These are phyloP conservation scores for Leptinotarsa undecemlineata DNA, from an alignment of 1,140 invertebrate species.

Conservation along the genomic window DNA sequence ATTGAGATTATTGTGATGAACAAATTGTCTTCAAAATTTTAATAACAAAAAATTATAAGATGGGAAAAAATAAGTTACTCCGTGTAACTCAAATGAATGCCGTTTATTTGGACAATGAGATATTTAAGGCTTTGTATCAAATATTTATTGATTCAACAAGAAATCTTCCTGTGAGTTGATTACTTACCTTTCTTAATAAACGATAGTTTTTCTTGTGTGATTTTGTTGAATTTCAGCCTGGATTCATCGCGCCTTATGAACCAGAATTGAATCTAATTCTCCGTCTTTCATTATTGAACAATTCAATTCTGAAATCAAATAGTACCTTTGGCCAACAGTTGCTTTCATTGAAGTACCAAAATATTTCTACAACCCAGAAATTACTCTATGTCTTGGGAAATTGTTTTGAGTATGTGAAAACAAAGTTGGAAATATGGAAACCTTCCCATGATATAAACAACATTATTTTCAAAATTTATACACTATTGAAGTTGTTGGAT, in stretches of 20 bases:
- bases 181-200: too few relatives aligned
- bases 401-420: conserved; percentile 48
- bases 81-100: conserved; percentile 54
- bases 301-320: conserved; percentile 46
- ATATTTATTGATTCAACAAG: conserved; percentile 41
- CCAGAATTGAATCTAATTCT: conserved; percentile 50
- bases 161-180: conserved; percentile 50
- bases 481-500: conserved; percentile 43
- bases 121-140: conserved; percentile 46
- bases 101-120: conserved; percentile 53
- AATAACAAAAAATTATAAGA: neutral
- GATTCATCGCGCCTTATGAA: conserved; percentile 39
- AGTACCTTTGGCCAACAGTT: conserved; percentile 54
- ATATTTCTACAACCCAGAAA: conserved; percentile 46
- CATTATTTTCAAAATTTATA: conserved; percentile 37
- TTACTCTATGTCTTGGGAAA: conserved; percentile 40
- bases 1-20: too few relatives aligned
- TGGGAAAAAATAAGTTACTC: conserved; percentile 45
- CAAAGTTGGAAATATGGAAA: conserved; percentile 44
- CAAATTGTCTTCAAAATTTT: too few relatives aligned
- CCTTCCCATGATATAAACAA: conserved; percentile 41
- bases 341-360: conserved; percentile 52
- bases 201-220: conserved; percentile 20
- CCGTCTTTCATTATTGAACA: conserved; percentile 43
- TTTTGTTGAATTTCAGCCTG: conserved; percentile 43